A percentile compares a stretch with the other conserved stretches of the same genome.
Conservation (phyloP, 2,113 vertebrate genomes). For the Phylloscopus trochiloides region DNA sequence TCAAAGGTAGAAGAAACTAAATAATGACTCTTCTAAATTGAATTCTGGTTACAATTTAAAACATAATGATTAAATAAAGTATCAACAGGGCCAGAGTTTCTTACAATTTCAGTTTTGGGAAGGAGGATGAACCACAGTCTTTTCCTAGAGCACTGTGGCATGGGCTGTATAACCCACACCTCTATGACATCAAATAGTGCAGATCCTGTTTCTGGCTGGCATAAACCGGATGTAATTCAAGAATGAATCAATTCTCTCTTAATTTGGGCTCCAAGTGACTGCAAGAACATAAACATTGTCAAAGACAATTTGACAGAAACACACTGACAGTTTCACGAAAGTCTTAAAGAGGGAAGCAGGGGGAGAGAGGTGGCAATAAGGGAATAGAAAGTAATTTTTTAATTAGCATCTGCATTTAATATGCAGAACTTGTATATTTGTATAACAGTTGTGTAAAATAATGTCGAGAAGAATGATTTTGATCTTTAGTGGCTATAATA, state of each 20-base stretch:
- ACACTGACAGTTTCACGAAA: background rate
- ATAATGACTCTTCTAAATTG: background rate
- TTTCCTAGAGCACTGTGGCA: fast-evolving
- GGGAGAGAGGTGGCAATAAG: background rate
- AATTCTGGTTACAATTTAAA: background rate
- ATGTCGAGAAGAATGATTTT: background rate
- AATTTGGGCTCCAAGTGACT: background rate
- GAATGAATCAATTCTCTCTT: background rate
- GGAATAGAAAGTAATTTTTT: background rate
- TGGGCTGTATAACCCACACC: background rate
- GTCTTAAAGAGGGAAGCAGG: background rate
- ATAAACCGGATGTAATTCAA: background rate
- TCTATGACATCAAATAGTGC: background rate
- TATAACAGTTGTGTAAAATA: background rate
- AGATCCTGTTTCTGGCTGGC: background rate
- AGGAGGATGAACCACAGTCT: background rate
- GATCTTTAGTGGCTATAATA: background rate
- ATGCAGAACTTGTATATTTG: background rate
- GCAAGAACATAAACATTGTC: background rate
- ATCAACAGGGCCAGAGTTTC: background rate
- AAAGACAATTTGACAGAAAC: background rate
- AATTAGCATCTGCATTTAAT: background rate
- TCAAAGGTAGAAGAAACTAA: background rate
- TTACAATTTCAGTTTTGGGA: background rate
- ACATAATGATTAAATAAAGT: background rate